phyloP scores from a whole-genome alignment of 2,797 vertebrate species.

The Arremon aurantiirostris region DNA sequence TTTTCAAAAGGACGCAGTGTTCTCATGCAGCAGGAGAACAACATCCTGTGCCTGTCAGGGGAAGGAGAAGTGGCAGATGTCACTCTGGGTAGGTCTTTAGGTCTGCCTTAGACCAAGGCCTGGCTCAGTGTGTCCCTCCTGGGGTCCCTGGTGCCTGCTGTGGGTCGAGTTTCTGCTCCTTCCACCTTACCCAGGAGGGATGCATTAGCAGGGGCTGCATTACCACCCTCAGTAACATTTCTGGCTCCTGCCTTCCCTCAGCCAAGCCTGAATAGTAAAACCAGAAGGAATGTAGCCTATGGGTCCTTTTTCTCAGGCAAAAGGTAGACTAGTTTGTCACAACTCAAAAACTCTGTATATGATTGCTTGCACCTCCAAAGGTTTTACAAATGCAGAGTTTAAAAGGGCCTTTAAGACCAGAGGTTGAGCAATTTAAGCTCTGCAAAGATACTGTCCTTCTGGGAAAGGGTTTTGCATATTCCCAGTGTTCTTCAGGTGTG shows the following conservation, averaged over 20 bases:
- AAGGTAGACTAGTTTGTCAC: not conserved
- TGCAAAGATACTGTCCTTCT: not conserved
- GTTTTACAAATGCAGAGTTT: not conserved
- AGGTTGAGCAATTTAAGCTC: not conserved
- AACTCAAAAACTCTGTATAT: accelerated
- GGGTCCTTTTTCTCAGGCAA: not conserved
- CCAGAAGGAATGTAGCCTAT: accelerated
- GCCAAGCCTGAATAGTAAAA: not conserved
- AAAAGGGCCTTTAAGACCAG: not conserved
- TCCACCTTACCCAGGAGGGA: not conserved
- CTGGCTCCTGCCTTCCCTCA: not conserved
- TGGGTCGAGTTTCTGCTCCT: accelerated
- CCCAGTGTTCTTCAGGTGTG: not conserved
- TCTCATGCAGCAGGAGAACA: not conserved
- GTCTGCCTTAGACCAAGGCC: not conserved
- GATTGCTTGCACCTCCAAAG: not conserved
- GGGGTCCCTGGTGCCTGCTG: not conserved
- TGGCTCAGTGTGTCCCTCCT: not conserved
- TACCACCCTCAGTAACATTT: accelerated
- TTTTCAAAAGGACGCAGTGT: not conserved
- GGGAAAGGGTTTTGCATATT: not conserved
- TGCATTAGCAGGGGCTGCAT: not conserved
- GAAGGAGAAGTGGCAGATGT: not conserved
- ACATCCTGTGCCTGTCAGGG: accelerated
- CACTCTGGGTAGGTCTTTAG: not conserved